Evolutionary conservation across 2,888 invertebrate species (phyloP), one percentile per base, ranked within the genome.

Genomic region (Hyles lineata): DNA sequence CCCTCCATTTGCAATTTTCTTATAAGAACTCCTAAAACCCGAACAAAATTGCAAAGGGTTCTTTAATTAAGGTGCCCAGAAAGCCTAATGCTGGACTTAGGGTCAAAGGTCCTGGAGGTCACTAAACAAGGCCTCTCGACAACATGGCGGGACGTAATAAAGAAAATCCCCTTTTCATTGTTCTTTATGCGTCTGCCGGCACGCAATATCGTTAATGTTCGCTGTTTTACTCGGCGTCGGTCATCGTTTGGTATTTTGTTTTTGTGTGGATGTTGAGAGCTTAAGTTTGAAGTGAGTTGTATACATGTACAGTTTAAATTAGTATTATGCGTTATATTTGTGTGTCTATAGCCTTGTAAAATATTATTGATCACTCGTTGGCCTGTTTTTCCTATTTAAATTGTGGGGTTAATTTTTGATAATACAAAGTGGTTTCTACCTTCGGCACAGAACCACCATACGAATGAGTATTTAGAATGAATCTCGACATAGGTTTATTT

Each of bases 111-210:
- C 43, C 50, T n/a, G 69, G 23, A 75, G 50, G 59, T 61, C 63
- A 76, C 76, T 79, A 79, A 81, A 82, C 80, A 81, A 75, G 77
- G 74, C 72, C 70, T 75, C 75, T 74, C 70, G 55, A 70, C 74
- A 76, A 75, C 71, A 76, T 75, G 76, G 77, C 79, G 77, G 79
- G 61, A 17, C 35, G 70, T 83, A 84, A 87, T 90, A 89, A 89
- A 89, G 88, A 87, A 87, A 88, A 90, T 88, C 88, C 86, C 82
- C 79, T 79, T 86, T 89, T 89, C 85, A 91, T 90, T 90, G 90
- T 89, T 84, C 86, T 90, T 91, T 90, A 90, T 89, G 89, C 83
- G 88, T 88, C 87, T 87, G 83, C 84, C 82, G 82, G 82, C 88
- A 89, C 87, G 88, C 86, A 90, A 86, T 88, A 86, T 83, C 82